A percentile compares a stretch with the other conserved stretches of the same genome.
Conservation (phyloP, 2,797 vertebrate species). For the Leptoclinus maculatus region DNA sequence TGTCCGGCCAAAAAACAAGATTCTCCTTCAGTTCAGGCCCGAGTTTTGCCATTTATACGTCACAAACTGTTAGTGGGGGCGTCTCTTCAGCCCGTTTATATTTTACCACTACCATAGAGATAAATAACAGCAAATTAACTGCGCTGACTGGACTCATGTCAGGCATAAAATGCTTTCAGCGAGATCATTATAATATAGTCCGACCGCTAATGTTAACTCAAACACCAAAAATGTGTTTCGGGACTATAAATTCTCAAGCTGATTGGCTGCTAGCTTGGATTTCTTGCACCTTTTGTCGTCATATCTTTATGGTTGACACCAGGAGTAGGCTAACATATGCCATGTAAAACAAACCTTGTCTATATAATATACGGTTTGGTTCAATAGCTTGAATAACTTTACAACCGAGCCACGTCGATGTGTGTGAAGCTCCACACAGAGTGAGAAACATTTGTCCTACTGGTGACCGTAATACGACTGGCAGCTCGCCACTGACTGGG, state of each 20-base stretch:
- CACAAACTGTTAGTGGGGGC: conserved; percentile 31
- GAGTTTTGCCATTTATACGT: conserved; percentile 45
- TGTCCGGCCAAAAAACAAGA: conserved; percentile 58
- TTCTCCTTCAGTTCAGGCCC: conserved; percentile 38
- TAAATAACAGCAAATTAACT: conserved; percentile 61
- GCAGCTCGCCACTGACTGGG: conserved; percentile 72
- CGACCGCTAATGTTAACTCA: conserved; percentile 41
- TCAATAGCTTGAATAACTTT: conserved; percentile 59
- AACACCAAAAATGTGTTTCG: conserved; percentile 40
- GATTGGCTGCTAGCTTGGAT: conserved; percentile 48
- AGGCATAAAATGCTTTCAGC: conserved; percentile 37
- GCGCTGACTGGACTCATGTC: conserved; percentile 59
- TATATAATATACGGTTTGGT: neutral
- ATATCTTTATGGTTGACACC: conserved; percentile 35
- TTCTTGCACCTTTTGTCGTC: conserved; percentile 48
- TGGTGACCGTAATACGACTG: conserved; percentile 70
- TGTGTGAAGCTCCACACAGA: conserved; percentile 57
- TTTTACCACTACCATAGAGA: conserved; percentile 58
- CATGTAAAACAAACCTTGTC: conserved; percentile 33
- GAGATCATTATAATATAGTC: conserved; percentile 19
- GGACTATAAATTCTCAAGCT: conserved; percentile 25
- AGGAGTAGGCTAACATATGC: conserved; percentile 19
- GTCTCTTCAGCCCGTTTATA: conserved; percentile 50
- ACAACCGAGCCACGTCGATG: conserved; percentile 45
- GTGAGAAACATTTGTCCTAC: conserved; percentile 74